A percentile compares a stretch with the other conserved stretches of the same genome.
Conservation (phyloP, 2,888 invertebrate genomes). For the Prosapia bicincta region DNA sequence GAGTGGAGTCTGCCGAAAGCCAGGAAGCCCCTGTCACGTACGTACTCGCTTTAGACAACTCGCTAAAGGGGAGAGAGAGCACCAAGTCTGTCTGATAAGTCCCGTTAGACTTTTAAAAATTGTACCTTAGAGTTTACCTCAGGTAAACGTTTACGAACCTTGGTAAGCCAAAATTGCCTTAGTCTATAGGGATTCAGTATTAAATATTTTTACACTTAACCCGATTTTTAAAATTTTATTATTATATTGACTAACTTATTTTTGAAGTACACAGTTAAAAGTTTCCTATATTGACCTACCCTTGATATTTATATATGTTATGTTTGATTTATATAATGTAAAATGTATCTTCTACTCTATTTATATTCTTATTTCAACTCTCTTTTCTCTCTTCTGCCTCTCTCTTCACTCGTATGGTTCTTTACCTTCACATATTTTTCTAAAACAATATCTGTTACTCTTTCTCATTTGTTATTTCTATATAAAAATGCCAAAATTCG, state of each 20-base stretch:
- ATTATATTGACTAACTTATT: no score
- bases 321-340: no score
- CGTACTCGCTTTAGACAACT: constrained; percentile 35
- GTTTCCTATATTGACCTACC: no score
- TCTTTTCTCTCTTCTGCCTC: neutral
- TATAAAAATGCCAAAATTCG: neutral
- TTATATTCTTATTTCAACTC: neutral
- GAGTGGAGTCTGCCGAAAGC: constrained; percentile 35
- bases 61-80: neutral
- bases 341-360: no score
- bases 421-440: no score
- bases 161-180: neutral
- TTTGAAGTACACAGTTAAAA: no score
- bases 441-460: neutral
- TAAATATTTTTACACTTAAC: no score
- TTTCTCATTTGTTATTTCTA: neutral
- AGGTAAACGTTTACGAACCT: neutral
- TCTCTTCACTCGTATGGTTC: no score
- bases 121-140: no score
- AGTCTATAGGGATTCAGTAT: neutral
- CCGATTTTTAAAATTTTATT: no score
- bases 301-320: no score
- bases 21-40: constrained; percentile 35
- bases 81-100: neutral
- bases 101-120: no score